Base-by-base conservation (phyloP, 2,113 vertebrate species). In the Equus przewalskii region DNA sequence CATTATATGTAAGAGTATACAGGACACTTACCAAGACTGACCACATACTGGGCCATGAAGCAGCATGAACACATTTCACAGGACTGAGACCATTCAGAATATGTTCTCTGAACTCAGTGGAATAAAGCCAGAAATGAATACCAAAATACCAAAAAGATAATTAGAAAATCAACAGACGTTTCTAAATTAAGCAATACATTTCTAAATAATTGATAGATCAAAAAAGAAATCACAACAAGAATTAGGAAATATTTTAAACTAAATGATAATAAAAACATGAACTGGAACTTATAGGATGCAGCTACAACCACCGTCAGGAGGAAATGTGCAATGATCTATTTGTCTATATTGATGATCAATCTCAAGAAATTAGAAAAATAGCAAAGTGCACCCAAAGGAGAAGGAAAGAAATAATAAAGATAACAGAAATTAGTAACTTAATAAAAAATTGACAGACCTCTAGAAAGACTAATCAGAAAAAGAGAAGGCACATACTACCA, bases 281-380 rank as follows among this genome's bases (percentile, higher is more conserved):
- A 90, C 18, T 30, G 13, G 26, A 87, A 86, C 49, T 87, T 65
- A 28, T 6, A 93, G 28, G 19, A 79, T 36, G 14, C 33, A 89
- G 51, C 36, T 86, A 56, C 26, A 36, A 6, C 19, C 64, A 81
- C 26, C 41, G 24, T 22, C 33, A 93, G n/a, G 58, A 95, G 28
- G 24, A 79, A 90, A 73, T 41, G 14, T 24, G 28, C 6, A 80
- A 28, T 51, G 46, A 73, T 11, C 30, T 51, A 4, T 41, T 36
- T 84, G 1, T 54, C 18, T 33, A 70, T n/a, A 46, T 18, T 11
- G 22, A 58, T 75, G 89, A 87, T n/a, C 28, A 82, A 69, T 54
- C 51, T 70, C 49, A 82, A 90, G 18, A 94, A 90, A 81, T 93
- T 54, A 69, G 75, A 76, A 85, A 82, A 70, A 89, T 15, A 80